A percentile compares a stretch with the other conserved stretches of the same genome.
These are phyloP conservation scores for Eolophus roseicapilla DNA, from an alignment of 2,113 vertebrate species.

Conservation along the genomic window DNA sequence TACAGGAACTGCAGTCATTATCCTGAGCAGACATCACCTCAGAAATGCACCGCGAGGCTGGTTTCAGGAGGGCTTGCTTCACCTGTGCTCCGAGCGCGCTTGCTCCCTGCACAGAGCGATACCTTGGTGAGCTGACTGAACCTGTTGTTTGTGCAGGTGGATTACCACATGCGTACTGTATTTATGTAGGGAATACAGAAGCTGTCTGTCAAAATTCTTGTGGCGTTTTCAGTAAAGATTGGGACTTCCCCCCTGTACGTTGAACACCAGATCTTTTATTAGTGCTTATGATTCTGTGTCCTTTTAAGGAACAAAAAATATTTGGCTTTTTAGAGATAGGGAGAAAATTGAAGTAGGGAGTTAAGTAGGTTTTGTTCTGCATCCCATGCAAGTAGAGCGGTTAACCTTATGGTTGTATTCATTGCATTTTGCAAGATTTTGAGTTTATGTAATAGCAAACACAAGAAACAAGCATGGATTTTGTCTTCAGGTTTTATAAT, in stretches of 20 bases:
- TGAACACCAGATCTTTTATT: neutral
- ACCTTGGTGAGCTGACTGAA: neutral
- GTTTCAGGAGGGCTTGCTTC: neutral
- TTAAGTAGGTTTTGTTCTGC: neutral
- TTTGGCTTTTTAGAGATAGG: neutral
- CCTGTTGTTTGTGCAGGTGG: neutral
- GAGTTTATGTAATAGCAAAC: neutral
- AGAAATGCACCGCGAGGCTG: neutral
- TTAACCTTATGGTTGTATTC: neutral
- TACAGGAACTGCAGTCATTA: neutral
- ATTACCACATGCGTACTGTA: neutral
- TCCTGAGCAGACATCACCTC: neutral
- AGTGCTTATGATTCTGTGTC: neutral
- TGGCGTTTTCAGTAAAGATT: neutral
- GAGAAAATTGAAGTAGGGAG: neutral
- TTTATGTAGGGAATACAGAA: neutral
- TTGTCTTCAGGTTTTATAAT: neutral
- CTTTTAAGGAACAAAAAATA: neutral
- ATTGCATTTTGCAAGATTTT: neutral
- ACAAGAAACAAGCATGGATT: neutral
- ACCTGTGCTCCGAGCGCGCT: neutral
- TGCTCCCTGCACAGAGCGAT: fast-evolving
- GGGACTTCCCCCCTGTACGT: fast-evolving
- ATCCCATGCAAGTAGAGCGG: neutral
- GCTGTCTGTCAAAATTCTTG: neutral